Evolutionary conservation across 2,797 vertebrate species (phyloP).

Genomic region (Microtus californicus): DNA sequence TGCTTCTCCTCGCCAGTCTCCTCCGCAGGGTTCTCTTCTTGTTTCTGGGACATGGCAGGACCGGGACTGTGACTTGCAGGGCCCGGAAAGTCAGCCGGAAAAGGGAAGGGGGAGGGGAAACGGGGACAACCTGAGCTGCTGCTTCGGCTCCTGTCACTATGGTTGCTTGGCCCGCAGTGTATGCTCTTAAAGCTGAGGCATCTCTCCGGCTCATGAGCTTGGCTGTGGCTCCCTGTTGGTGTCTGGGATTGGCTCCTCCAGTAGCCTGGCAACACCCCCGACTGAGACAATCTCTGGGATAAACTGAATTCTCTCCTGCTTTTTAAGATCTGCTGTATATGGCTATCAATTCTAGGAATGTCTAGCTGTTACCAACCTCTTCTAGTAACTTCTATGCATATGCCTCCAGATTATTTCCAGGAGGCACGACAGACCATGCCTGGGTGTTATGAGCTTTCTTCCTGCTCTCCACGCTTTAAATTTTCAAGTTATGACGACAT

Average conservation of each 20-base stretch:
- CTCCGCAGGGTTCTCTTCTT: conserved; percentile 84
- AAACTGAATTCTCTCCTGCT: neutral
- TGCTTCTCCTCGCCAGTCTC: conserved; percentile 89
- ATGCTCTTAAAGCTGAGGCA: neutral
- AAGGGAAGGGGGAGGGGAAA: conserved; percentile 73
- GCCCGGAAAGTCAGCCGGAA: conserved; percentile 68
- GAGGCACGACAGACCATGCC: neutral
- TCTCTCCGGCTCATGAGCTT: neutral
- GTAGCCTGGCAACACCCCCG: neutral
- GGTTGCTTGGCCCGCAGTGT: conserved; percentile 60
- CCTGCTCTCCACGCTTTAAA: neutral
- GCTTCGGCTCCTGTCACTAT: conserved; percentile 77
- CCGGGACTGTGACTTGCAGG: conserved; percentile 60
- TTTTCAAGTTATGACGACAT: neutral
- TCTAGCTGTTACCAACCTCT: neutral
- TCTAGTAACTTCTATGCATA: neutral
- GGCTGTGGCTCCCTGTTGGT: neutral
- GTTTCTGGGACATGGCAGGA: conserved; percentile 87
- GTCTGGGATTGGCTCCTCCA: neutral
- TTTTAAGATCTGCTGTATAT: neutral
- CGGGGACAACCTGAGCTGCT: conserved; percentile 76
- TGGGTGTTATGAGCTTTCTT: too few relatives aligned
- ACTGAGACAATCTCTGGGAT: neutral
- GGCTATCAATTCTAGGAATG: neutral
- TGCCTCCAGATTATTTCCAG: neutral